A percentile compares a stretch with the other conserved stretches of the same genome.
Evolutionary conservation across 2,797 vertebrate species (phyloP).

Genomic region (Menidia menidia): DNA sequence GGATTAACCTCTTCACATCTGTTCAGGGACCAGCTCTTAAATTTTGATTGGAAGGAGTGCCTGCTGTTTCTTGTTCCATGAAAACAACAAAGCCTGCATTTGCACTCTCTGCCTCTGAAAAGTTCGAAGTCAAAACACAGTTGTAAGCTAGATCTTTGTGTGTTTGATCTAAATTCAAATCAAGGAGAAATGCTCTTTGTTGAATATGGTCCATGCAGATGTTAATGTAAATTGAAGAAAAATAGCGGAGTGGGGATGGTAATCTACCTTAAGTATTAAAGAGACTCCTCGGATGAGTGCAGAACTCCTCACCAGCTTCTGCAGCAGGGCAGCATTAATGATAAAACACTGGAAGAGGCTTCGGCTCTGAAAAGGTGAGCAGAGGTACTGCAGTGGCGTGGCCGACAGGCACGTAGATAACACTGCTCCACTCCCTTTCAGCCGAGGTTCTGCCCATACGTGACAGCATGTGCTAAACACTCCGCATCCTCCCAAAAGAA

Average conservation of each 20-base stretch:
- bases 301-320: slow-evolving; percentile 38
- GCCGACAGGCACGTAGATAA: slow-evolving; percentile 61
- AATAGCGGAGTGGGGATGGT: not conserved
- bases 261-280: slow-evolving; percentile 18
- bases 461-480: slow-evolving; percentile 36
- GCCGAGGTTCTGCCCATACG: slow-evolving; percentile 50
- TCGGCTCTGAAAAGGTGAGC: slow-evolving; percentile 57
- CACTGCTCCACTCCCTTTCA: slow-evolving; percentile 58
- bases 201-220: slow-evolving; percentile 1
- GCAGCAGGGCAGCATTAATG: slow-evolving; percentile 58
- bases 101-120: slow-evolving; percentile 10
- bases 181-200: slow-evolving; percentile 11
- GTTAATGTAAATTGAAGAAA: slow-evolving; percentile 1
- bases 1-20: slow-evolving; percentile 80
- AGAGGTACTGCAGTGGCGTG: slow-evolving; percentile 68
- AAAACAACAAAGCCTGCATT: slow-evolving; percentile 61
- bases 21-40: slow-evolving; percentile 71
- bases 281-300: slow-evolving; percentile 5
- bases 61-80: slow-evolving; percentile 65
- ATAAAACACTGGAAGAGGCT: slow-evolving; percentile 52
- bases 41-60: slow-evolving; percentile 71
- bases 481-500: slow-evolving; percentile 45
- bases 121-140: slow-evolving; percentile 18
- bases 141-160: slow-evolving; percentile 2
- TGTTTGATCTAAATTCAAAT: slow-evolving; percentile 4